Base-by-base conservation (phyloP, 2,888 invertebrate genomes). In the Gibbula magus region DNA sequence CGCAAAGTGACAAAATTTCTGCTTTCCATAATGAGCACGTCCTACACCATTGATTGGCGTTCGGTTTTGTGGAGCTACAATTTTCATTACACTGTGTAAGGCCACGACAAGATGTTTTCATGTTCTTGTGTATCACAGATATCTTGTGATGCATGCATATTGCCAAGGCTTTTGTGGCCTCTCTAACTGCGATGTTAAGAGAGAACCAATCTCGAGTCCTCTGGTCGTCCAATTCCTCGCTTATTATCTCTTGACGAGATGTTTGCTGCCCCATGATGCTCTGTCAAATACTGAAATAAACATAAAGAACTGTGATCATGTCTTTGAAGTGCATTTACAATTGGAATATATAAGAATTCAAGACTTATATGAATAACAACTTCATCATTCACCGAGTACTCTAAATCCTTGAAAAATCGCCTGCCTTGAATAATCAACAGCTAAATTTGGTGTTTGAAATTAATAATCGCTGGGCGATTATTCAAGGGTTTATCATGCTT, bases 131-230 rank as follows among this genome's bases (percentile, higher is more conserved):
- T 20, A 85, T 66, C 39, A 75, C 79, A 10, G 81, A 67, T 13
- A 85, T 85, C 73, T 81, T 77, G 32, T 45, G 61, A 66, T 85
- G 85, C 39, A 84, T 79, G 79, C 80, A 76, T 5, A 80, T 79
- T 0, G 85, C 83, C 20, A 85, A 61, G 0, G 83, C 83, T 52
- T 81, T 74, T 2, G 85, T 84, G 5, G 84, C 76, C 52, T 85
- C 85, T 35, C 85, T 79, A 51, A 85, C 79, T 2, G 84, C 85
- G n/a, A 85, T 70, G 25, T 79, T 84, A 10, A 82, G 80, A 70
- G 82, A 83, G 22, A 84, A 52, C 85, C 85, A 85, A 75, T 85
- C 84, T 13, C 83, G 67, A 32, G 82, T 82, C 7, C 53, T 70
- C 22, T 81, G 83, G 66, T 83, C 80, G n/a, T 81, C 80, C 16